phyloP scores from a whole-genome alignment of 2,113 vertebrate species.

The Grallaria varia region DNA sequence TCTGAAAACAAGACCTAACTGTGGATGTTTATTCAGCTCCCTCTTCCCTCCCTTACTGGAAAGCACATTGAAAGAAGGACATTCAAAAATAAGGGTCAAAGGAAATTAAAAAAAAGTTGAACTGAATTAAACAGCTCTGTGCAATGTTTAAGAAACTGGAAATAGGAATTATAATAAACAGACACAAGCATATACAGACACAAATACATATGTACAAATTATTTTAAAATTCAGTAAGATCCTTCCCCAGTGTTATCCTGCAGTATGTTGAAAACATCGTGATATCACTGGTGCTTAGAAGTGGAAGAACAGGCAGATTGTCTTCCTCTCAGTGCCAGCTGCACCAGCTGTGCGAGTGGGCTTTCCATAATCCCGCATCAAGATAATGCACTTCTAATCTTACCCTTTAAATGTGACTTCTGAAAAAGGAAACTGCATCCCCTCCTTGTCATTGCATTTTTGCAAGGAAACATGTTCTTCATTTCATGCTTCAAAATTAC shows the following conservation, averaged over 20 bases:
- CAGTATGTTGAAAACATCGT: background rate
- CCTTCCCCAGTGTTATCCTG: background rate
- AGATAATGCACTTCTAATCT: slow-evolving; percentile 48
- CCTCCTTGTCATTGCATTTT: background rate
- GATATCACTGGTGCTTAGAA: background rate
- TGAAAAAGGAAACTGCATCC: slow-evolving; percentile 4
- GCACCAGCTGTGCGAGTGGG: slow-evolving; percentile 1
- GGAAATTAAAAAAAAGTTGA: background rate
- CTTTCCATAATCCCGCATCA: slow-evolving; percentile 11
- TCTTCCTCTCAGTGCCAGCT: background rate
- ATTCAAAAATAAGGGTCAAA: background rate
- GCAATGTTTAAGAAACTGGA: background rate
- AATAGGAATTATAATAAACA: background rate
- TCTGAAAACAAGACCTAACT: slow-evolving; percentile 22
- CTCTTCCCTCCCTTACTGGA: slow-evolving; percentile 27
- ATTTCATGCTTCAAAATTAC: background rate
- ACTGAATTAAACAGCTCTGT: background rate
- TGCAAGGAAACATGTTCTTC: background rate
- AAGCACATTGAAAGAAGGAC: slow-evolving; percentile 6
- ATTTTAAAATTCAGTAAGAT: background rate
- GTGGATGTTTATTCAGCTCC: slow-evolving; percentile 30
- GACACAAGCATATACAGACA: background rate
- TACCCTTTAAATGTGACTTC: background rate
- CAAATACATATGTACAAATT: background rate
- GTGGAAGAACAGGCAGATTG: background rate